Base-by-base conservation (phyloP, 2,113 vertebrate genomes). In the Microcebus murinus region DNA sequence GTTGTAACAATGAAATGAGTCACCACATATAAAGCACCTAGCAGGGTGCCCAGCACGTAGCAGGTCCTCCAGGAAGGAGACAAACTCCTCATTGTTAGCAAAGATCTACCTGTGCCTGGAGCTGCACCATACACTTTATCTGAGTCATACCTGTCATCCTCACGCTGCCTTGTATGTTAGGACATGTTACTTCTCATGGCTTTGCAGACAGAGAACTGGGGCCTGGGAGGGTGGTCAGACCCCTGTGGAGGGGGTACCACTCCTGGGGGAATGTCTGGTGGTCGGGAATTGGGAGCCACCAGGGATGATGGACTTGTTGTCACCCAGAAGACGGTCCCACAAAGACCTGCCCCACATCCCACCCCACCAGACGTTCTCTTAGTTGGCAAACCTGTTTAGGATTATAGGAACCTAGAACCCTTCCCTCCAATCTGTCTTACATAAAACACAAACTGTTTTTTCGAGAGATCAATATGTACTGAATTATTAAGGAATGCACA, bases 251-350 rank as follows among this genome's bases (percentile, higher is more conserved):
- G 29, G 3, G 83, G 39, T 50, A 4, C 4, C 25, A 6, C 50
- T 8, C 8, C 9, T 27, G 25, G 25, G 59, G 25, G 25, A 10
- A 27, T 61, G 11, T 61, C 59, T 17, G 63, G 17, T 45, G 15
- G 11, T 52, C 11, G 8, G n/a, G 5, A n/a, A 42, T 12, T 2
- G 21, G 68, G 67, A 65, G 45, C 86, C 31, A 57, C 15, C 65
- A 34, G 31, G 48, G 31, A 27, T 8, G 20, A 36, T 4, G 31
- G 52, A 36, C 31, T 9, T 34, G 36, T 4, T 27, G 36, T 8
- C 1, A 31, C 0, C 0, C 0, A 15, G 18, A 57, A 31, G 48
- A 18, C 4, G 23, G 67, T 48, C 31, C 36, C 57, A 73, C 31
- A 67, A 9, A 67, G 45, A n/a, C 39, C 2, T 45, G 25, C 11